Percentiles rank a stretch among this genome's conserved stretches.
Evolutionary conservation across 2,113 vertebrate genomes (phyloP).

Genomic region (Pangasianodon gigas): DNA sequence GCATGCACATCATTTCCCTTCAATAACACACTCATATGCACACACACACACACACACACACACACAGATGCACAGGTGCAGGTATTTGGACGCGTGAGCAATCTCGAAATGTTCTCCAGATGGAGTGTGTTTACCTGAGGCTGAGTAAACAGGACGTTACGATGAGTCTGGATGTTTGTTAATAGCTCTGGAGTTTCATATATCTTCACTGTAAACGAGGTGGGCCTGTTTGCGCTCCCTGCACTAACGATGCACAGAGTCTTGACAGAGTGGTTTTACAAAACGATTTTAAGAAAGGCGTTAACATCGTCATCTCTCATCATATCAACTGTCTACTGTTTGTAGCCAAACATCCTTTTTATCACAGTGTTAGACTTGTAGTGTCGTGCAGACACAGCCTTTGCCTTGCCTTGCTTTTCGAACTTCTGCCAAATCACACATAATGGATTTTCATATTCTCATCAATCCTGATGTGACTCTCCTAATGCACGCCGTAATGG

Average conservation of each 20-base stretch:
- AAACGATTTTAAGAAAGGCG: not conserved
- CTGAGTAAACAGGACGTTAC: conserved; percentile 12
- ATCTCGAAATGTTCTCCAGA: conserved; percentile 27
- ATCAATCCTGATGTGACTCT: not conserved
- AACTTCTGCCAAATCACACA: conserved; percentile 3
- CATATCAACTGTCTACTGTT: not conserved
- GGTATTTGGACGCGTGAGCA: not conserved
- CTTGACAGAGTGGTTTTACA: not conserved
- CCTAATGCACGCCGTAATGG: not conserved
- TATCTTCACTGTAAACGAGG: not conserved
- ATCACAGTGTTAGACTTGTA: not conserved
- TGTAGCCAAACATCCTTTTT: not conserved
- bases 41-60: not conserved
- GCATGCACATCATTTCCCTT: not conserved
- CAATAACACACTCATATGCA: not conserved
- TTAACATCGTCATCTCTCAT: not conserved
- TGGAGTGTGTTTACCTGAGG: conserved; percentile 33
- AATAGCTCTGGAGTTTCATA: not conserved
- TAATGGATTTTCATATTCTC: conserved; percentile 14
- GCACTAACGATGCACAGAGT: not conserved
- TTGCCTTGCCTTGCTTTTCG: not conserved
- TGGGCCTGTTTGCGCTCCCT: not conserved
- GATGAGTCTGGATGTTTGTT: conserved; percentile 9
- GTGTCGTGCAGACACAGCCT: not conserved
- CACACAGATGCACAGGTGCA: not conserved